Conservation (phyloP, 2,113 vertebrate genomes). For the Pagrus major region DNA sequence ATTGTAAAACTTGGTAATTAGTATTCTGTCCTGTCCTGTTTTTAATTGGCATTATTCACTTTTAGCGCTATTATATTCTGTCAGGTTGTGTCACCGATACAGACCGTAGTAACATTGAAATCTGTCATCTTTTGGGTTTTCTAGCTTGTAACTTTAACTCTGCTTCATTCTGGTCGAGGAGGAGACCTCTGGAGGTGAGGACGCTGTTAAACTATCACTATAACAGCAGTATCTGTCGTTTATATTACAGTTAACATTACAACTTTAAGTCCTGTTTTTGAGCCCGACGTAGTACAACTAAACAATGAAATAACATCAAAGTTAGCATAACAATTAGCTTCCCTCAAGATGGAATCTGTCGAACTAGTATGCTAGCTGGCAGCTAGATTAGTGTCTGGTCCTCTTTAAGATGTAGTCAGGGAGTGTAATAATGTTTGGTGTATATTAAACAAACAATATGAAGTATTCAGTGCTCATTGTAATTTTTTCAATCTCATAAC, state of each 20-base stretch:
- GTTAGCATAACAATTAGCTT: slow-evolving; percentile 12
- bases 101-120: neutral
- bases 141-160: neutral
- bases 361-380: too few species aligned
- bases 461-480: neutral
- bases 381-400: neutral
- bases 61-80: neutral
- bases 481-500: neutral
- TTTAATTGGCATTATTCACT: too few species aligned
- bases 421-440: neutral
- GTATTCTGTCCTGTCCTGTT: neutral
- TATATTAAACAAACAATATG: neutral
- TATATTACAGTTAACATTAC: neutral
- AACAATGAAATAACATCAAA: neutral
- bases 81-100: neutral
- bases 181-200: neutral
- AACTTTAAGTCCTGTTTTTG: neutral
- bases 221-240: too few species aligned
- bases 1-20: neutral
- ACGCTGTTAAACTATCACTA: neutral
- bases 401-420: neutral
- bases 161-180: too few species aligned
- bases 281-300: neutral
- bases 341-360: too few species aligned
- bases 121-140: neutral